Evolutionary conservation across 2,888 invertebrate species (phyloP), one percentile per base, ranked within the genome.

Genomic region (Pristionchus mayeri): DNA sequence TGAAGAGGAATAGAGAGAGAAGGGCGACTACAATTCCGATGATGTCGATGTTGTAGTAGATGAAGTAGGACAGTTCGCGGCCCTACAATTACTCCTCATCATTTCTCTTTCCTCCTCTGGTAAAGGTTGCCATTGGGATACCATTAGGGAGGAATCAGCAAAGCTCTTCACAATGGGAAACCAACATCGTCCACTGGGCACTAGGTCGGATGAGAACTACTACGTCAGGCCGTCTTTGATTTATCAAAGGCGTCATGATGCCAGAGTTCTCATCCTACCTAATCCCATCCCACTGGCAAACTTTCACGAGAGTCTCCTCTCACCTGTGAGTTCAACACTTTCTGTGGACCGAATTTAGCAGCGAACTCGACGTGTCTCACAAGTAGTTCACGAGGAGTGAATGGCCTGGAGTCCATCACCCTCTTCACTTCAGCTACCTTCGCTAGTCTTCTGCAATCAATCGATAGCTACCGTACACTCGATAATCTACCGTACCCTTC

Each of bases 31-130:
- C 9, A 44, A 30, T 30, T 27, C 60, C 60, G 7, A 82, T 16
- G 27, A 82, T 82, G 27, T 82, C 82, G 30, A 82, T 60, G 44
- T 82, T 82, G 63, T 82, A 63, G 30, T 82, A 82, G 82, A 82
- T 63, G 34, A 82, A 4, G 18, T 63, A 82, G 6, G 82, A 63
- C 0, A 82, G 82, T 6, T 60, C 24, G 0, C 82, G 82, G 3
- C 82, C 82, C 82, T 82, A 27, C 24, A 82, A 82, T 13, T 18
- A 21, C 21, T n/a, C n/a, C n/a, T n/a, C n/a, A n/a, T n/a, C n/a
- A n/a, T n/a, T n/a, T n/a, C n/a, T n/a, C n/a, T n/a, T n/a, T n/a
- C n/a, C n/a, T n/a, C n/a, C n/a, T n/a, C n/a, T n/a, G n/a, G n/a
- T n/a, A n/a, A n/a, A n/a, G n/a, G n/a, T n/a, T n/a, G n/a, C n/a